phyloP scores from a whole-genome alignment of 2,113 vertebrate species.

The Channa argus region DNA sequence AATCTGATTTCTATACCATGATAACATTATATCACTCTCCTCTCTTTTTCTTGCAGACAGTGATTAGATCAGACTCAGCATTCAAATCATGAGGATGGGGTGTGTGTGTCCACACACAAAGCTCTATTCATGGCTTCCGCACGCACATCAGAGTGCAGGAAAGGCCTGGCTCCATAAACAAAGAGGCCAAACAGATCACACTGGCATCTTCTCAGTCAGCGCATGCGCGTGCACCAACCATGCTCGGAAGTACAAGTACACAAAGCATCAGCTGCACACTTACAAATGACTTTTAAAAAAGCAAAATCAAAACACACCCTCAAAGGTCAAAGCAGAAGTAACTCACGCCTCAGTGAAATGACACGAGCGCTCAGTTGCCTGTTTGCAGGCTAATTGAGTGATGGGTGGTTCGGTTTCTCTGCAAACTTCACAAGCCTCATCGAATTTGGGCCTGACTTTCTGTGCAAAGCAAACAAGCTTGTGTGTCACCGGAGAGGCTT shows the following conservation, averaged over 20 bases:
- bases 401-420: neutral
- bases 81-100: slow-evolving; percentile 63
- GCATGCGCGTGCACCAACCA: slow-evolving; percentile 7
- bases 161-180: slow-evolving; percentile 76
- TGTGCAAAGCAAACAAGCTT: neutral
- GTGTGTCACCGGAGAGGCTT: no score
- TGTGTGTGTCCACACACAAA: slow-evolving; percentile 71
- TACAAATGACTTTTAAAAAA: neutral
- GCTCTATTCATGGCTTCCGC: slow-evolving; percentile 80
- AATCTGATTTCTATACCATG: neutral
- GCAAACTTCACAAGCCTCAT: neutral
- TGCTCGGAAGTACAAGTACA: slow-evolving; percentile 5
- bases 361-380: neutral
- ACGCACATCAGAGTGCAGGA: slow-evolving; percentile 76
- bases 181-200: slow-evolving; percentile 78
- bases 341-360: neutral
- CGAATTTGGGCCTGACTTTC: neutral
- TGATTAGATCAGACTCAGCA: slow-evolving; percentile 57
- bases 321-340: slow-evolving; percentile 3
- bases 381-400: neutral
- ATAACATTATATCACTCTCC: slow-evolving; percentile 25
- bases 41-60: neutral
- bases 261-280: slow-evolving; percentile 19
- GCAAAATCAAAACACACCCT: neutral
- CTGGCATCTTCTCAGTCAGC: slow-evolving; percentile 59